Evolutionary conservation across 2,888 invertebrate genomes (phyloP).

Genomic region (Microctonus brassicae): DNA sequence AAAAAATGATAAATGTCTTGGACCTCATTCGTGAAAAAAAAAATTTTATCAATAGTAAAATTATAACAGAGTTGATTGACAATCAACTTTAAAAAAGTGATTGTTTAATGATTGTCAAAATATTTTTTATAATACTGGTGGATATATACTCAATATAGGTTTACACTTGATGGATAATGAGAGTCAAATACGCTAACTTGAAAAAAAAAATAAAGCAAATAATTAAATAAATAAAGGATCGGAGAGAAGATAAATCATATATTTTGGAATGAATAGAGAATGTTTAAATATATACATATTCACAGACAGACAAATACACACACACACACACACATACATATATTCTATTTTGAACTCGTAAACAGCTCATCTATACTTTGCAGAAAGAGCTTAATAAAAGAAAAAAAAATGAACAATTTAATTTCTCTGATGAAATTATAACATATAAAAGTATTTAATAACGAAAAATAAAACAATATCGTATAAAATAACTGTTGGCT

Average conservation of each 20-base stretch:
- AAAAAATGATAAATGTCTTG: no score
- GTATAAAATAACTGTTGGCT: not conserved
- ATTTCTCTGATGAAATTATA: not conserved
- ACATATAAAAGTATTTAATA: not conserved
- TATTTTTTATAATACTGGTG: constrained; percentile 33
- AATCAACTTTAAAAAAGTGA: not conserved
- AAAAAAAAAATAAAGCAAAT: no score
- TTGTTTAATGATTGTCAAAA: constrained; percentile 12
- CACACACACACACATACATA: not conserved
- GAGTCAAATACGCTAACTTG: constrained; percentile 38
- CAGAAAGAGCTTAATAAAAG: constrained; percentile 6
- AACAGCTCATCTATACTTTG: no score
- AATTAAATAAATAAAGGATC: not conserved
- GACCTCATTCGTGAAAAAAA: no score
- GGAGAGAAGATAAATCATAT: constrained; percentile 7
- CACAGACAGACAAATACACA: no score
- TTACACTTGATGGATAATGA: constrained; percentile 42
- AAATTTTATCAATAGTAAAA: not conserved
- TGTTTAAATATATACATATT: not conserved
- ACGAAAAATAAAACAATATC: not conserved
- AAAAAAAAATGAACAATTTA: not conserved
- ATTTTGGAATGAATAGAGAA: constrained; percentile 8
- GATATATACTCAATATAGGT: constrained; percentile 23
- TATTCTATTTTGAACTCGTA: constrained; percentile 1
- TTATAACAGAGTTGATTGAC: not conserved